Evolutionary conservation across 2,113 vertebrate species (phyloP).

Genomic region (Petroica traversi): DNA sequence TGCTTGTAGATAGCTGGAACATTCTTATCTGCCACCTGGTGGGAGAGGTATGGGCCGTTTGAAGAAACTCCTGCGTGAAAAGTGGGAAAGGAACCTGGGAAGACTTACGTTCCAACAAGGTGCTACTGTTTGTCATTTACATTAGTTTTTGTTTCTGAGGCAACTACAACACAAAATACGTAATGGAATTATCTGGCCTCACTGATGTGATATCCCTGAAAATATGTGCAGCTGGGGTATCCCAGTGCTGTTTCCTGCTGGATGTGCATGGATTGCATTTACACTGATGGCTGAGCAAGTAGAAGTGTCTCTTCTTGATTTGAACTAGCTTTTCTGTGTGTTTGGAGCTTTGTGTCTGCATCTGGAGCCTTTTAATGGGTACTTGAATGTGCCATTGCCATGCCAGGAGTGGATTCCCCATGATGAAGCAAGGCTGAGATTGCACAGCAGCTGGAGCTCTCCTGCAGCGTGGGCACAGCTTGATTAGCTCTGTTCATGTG

Average conservation of each 20-base stretch:
- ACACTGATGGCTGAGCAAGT: background rate
- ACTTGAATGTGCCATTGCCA: accelerated
- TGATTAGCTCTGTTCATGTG: background rate
- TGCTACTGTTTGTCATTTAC: background rate
- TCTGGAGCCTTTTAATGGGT: background rate
- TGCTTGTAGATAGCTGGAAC: background rate
- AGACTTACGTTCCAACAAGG: background rate
- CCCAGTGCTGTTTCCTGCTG: conserved; percentile 75
- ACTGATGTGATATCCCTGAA: conserved; percentile 53
- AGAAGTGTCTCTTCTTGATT: background rate
- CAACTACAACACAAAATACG: accelerated
- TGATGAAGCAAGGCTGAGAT: background rate
- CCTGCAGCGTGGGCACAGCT: background rate
- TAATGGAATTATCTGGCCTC: background rate
- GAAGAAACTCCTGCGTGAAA: background rate
- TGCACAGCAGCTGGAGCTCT: background rate
- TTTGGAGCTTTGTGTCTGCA: background rate
- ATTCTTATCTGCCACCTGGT: background rate
- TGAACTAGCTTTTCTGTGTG: background rate
- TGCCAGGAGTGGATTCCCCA: background rate
- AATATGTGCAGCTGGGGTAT: conserved; percentile 72
- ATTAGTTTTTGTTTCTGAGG: background rate
- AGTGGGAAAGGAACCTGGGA: background rate
- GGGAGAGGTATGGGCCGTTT: background rate
- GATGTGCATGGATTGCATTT: conserved; percentile 54